Conservation (phyloP, 1,140 invertebrate genomes). For the Agraylea sexmaculata region DNA sequence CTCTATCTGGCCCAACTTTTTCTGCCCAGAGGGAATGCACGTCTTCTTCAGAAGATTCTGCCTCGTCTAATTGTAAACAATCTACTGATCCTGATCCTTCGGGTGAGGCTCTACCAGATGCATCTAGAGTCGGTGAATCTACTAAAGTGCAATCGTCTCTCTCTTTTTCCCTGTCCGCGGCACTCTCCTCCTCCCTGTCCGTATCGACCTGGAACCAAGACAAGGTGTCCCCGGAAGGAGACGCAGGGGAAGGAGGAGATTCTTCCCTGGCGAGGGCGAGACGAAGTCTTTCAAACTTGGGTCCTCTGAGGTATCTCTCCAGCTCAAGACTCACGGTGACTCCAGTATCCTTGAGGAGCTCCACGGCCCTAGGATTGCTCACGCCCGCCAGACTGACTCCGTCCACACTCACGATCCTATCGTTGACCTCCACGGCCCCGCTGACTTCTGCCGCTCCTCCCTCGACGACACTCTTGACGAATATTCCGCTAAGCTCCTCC, state of each 20-base stretch:
- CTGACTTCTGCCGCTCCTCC: constrained; percentile 82
- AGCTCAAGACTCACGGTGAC: constrained; percentile 66
- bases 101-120: no score
- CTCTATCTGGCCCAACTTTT: constrained; percentile 55
- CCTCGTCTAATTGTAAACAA: constrained; percentile 41
- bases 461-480: constrained; percentile 89
- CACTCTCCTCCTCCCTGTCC: constrained; percentile 44
- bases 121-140: constrained; percentile 44
- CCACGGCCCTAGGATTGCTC: constrained; percentile 83
- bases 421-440: constrained; percentile 81
- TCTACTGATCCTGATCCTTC: constrained; percentile 36
- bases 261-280: constrained; percentile 65
- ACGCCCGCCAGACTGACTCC: constrained; percentile 67
- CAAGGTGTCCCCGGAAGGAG: constrained; percentile 60
- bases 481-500: constrained; percentile 88
- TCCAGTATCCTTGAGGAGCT: constrained; percentile 73
- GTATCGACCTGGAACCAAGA: constrained; percentile 58
- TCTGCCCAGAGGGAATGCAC: constrained; percentile 59
- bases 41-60: constrained; percentile 34
- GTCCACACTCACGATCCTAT: constrained; percentile 84
- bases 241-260: constrained; percentile 48
- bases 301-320: constrained; percentile 74
- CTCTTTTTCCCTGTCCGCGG: constrained; percentile 48
- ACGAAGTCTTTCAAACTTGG: constrained; percentile 82
- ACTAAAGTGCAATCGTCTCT: constrained; percentile 52